phyloP scores from a whole-genome alignment of 2,797 vertebrate species.

The Falco columbarius region DNA sequence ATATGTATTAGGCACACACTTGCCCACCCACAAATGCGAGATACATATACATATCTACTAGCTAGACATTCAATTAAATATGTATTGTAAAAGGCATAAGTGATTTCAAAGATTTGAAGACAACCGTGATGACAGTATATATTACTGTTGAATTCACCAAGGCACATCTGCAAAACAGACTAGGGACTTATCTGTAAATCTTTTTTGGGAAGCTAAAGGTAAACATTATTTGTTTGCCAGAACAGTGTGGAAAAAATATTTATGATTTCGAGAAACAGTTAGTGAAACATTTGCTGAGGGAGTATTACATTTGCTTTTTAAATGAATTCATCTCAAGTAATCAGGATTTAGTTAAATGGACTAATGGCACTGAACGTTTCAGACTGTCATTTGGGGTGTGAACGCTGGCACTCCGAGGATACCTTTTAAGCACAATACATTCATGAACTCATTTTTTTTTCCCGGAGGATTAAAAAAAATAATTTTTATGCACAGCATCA shows the following conservation, averaged over 20 bases:
- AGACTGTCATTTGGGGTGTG: constrained; percentile 37
- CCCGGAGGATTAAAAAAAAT: constrained; percentile 48
- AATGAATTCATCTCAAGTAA: constrained; percentile 49
- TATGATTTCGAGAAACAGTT: constrained; percentile 41
- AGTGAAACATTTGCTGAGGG: constrained; percentile 50
- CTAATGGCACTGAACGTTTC: constrained; percentile 13
- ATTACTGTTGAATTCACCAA: constrained; percentile 63
- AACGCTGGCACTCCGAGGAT: constrained; percentile 32
- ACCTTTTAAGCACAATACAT: constrained; percentile 43
- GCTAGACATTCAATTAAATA: constrained; percentile 71
- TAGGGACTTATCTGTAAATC: constrained; percentile 57
- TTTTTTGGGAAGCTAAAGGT: constrained; percentile 55
- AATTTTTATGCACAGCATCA: constrained; percentile 33
- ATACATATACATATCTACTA: constrained; percentile 68
- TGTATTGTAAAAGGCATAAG: constrained; percentile 69
- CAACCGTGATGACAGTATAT: constrained; percentile 62
- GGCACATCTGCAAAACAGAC: constrained; percentile 75
- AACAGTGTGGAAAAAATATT: constrained; percentile 55
- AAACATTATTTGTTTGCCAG: constrained; percentile 53
- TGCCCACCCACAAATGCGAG: constrained; percentile 69
- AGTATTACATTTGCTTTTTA: constrained; percentile 60
- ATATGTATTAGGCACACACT: constrained; percentile 60
- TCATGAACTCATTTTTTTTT: constrained; percentile 47
- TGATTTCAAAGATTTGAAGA: constrained; percentile 68
- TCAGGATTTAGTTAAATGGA: constrained; percentile 54